These are phyloP conservation scores for Palaemon carinicauda DNA, from an alignment of 1,140 invertebrate species.

Conservation along the genomic window DNA sequence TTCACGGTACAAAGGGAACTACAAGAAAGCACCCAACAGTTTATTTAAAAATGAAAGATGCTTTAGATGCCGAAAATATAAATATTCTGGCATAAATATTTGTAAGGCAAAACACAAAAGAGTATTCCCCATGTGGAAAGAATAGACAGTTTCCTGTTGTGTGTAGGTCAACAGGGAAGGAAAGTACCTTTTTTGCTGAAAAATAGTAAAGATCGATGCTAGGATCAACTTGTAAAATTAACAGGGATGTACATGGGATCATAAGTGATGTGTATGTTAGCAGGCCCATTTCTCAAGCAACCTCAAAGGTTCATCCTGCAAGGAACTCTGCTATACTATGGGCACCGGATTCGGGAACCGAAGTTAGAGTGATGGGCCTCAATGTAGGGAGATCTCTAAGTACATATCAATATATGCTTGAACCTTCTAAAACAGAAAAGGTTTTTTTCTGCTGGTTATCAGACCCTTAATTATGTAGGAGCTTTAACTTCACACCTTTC, in stretches of 20 bases:
- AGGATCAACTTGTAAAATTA: background rate
- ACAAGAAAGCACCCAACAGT: background rate
- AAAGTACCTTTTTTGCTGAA: too few relatives aligned
- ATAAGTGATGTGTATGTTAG: too few relatives aligned
- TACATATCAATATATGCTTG: background rate
- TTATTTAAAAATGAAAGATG: background rate
- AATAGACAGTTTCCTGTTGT: background rate
- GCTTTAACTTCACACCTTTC: too few relatives aligned
- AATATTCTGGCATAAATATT: background rate
- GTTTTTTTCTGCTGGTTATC: background rate
- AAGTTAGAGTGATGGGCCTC: background rate
- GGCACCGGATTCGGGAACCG: conserved; percentile 11
- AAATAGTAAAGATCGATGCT: too few relatives aligned
- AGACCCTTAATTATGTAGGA: too few relatives aligned
- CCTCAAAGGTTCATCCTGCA: background rate
- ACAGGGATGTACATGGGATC: background rate
- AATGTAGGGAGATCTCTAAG: background rate
- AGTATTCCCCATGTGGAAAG: background rate
- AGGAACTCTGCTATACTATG: background rate
- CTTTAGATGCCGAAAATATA: background rate
- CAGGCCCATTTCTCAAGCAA: background rate
- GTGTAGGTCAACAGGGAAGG: background rate
- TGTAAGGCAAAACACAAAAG: background rate
- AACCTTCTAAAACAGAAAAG: background rate
- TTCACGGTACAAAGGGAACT: background rate